Base-by-base conservation (phyloP, 2,888 invertebrate species). In the Philopedon plagiatum region DNA sequence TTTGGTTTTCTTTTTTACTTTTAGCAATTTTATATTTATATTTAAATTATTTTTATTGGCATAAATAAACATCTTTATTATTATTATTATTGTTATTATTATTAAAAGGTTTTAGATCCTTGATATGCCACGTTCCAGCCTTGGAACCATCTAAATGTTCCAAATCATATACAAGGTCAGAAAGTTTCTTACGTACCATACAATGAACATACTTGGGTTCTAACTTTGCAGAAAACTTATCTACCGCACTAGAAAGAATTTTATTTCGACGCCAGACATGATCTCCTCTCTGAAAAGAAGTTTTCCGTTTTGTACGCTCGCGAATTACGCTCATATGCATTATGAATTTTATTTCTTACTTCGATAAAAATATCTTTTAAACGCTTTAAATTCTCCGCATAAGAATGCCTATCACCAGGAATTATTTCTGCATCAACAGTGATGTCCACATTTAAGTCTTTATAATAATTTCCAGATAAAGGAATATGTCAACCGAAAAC, bases 251-350 rank as follows among this genome's bases (percentile, higher is more conserved):
- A 1, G 73, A 75, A 1, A 71, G 19, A 19, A 75, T 56, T 37
- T 74, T 61, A 41, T 75, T 75, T 8, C 39, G 5, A 21, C 69
- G 60, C 72, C 75, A 75, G 11, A 72, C 75, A 18, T 37, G 37
- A 41, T 75, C 73, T 11, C 58, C 54, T 29, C 67, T 56, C 41
- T 39, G 1, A 63, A 71, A 69, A 15, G 18, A 5, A 23, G 63
- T 23, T 13, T 69, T 54, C 34, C 66, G 46, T 46, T 57, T 61
- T 75, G 37, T 73, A 75, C n/a, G 62, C 18, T 2, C 18, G 32
- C 5, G 32, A 5, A 19, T 75, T 73, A 9, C 61, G 32, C 5
- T 46, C 8, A 37, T 70, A 66, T 2, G 75, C 73, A 5, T n/a
- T 19, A 56, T 65, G 51, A 1, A 71, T n/a, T 8, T 23, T 13